phyloP scores from a whole-genome alignment of 2,888 invertebrate species.

The Salpingus planirostris region DNA sequence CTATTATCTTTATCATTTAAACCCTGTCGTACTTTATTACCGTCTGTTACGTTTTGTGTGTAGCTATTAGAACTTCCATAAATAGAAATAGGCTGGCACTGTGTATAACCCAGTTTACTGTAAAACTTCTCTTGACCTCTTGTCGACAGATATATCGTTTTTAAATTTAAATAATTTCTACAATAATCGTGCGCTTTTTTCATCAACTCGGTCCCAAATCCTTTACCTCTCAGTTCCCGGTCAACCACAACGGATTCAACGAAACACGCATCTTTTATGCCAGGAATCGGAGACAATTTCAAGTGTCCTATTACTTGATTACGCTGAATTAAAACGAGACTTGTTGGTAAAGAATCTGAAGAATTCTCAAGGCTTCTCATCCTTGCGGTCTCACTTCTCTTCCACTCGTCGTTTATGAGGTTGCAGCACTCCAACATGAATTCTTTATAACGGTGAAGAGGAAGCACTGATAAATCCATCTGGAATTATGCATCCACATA shows the following conservation, averaged over 20 bases:
- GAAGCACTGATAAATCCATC: conserved; percentile 45
- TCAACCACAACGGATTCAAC: conserved; percentile 76
- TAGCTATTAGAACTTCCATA: conserved; percentile 46
- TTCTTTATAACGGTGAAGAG: conserved; percentile 64
- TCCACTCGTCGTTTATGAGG: conserved; percentile 82
- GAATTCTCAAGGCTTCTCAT: conserved; percentile 66
- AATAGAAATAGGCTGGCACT: conserved; percentile 61
- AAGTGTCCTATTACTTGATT: conserved; percentile 65
- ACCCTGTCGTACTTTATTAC: conserved; percentile 4
- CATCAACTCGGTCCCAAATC: conserved; percentile 69
- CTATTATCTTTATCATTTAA: conserved; percentile 7
- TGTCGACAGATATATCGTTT: conserved; percentile 47
- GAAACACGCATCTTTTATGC: conserved; percentile 62
- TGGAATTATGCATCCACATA: neutral
- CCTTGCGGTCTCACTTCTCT: conserved; percentile 69
- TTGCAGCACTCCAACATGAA: conserved; percentile 62
- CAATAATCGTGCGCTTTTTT: conserved; percentile 66
- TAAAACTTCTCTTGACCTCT: conserved; percentile 69
- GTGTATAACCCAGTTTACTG: conserved; percentile 59
- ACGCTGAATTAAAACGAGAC: conserved; percentile 54
- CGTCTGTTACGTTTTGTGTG: conserved; percentile 14
- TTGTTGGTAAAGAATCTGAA: conserved; percentile 63
- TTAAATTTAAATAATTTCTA: conserved; percentile 50
- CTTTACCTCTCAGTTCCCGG: conserved; percentile 60
- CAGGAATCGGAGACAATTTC: conserved; percentile 66